Base-by-base conservation (phyloP, 2,888 invertebrate species). In the Drosophila aldrichi region DNA sequence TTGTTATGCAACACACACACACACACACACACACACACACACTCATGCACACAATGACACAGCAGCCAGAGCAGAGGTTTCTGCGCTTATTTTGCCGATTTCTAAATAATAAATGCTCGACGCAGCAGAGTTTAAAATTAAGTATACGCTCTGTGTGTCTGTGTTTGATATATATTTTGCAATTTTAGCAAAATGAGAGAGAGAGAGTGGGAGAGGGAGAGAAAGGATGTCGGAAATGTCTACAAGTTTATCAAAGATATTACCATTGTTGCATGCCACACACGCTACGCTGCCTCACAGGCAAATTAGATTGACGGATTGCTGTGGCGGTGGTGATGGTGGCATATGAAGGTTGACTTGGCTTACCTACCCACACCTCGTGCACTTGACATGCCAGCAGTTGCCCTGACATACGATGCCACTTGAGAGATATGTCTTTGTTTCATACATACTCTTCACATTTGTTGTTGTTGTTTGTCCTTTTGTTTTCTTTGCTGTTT, bases 391-490 rank as follows among this genome's bases (percentile, higher is more conserved):
- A 83, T 66, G 80, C 72, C 71, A 59, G 25, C 75, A 77, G 72
- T 78, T 77, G 81, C 58, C 76, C 76, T 87, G 84, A 84, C 89
- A 89, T 87, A 83, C 87, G 89, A 84, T 84, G 89, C 89, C 84
- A 84, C 84, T 84, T 89, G 82, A 88, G 62, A 80, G 84, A 89
- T 84, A 87, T 89, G 84, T 87, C 89, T 87, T 84, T 89, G 82
- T 87, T 89, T 87, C 77, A 56, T 43, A 79, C 77, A 56, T 43
- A 79, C 65, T 76, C 46, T 73, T 59, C 32, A 57, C 70, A 56
- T 65, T 57, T 43, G 58, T 58, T 57, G 60, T 61, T 57, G 60
- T 54, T 52, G 41, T 55, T 60, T 55, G 32, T 41, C 38, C 48
- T 29, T 62, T 48, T 79, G 77, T 67, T 79, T 77, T 68, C 38